phyloP scores from a whole-genome alignment of 2,797 vertebrate genomes.

The Natrix natrix region DNA sequence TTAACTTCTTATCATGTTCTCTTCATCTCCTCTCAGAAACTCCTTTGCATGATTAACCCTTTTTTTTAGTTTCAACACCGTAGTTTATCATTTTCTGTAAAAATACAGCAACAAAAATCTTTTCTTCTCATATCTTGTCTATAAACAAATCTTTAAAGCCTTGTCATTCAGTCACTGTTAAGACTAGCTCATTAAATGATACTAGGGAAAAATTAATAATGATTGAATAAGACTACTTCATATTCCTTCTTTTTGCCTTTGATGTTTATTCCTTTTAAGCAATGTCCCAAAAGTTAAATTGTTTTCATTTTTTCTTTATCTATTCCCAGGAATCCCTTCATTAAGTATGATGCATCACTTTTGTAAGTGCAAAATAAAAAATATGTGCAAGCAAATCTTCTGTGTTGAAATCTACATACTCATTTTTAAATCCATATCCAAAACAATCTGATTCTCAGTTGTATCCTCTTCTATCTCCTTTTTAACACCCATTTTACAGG shows the following conservation, averaged over 20 bases:
- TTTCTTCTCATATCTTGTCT: not conserved
- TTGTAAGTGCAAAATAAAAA: not conserved
- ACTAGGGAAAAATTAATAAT: not conserved
- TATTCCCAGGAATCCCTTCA: not conserved
- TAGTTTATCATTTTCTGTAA: not conserved
- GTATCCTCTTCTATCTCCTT: not conserved
- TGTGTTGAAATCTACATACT: not conserved
- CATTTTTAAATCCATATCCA: not conserved
- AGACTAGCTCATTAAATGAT: not conserved
- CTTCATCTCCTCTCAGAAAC: not conserved
- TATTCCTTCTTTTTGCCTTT: not conserved
- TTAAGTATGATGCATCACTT: not conserved
- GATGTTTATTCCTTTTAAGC: not conserved
- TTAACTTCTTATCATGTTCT: not conserved
- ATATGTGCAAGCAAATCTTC: not conserved
- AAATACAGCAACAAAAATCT: not conserved
- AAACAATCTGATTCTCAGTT: not conserved
- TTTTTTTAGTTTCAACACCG: not conserved
- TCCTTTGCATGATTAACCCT: not conserved
- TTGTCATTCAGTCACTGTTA: not conserved
- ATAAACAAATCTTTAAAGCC: not conserved
- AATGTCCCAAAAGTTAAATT: not conserved
- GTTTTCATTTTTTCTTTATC: not conserved
- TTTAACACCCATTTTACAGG: not conserved
- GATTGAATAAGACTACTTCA: not conserved